phyloP scores from a whole-genome alignment of 2,888 invertebrate species.

The Metallyticus violacea region DNA sequence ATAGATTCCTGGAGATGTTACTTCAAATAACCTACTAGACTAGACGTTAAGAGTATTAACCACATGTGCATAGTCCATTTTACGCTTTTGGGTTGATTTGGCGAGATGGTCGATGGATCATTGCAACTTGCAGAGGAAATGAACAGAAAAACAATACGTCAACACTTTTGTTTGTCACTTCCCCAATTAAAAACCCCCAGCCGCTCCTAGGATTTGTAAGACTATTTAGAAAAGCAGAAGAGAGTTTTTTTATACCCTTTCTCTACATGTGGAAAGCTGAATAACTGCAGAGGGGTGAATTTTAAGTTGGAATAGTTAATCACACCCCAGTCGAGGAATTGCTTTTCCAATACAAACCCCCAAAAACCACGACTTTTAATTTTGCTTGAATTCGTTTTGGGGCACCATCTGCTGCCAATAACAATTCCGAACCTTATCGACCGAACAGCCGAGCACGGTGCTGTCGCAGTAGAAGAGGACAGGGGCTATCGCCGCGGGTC shows the following conservation, averaged over 20 bases:
- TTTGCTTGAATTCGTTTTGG: background rate
- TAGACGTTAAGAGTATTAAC: no score
- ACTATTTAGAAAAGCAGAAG: background rate
- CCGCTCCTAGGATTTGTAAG: no score
- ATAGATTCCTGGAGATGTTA: no score
- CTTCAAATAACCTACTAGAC: no score
- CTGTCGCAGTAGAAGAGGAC: background rate
- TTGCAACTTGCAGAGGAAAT: no score
- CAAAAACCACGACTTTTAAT: background rate
- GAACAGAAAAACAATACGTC: no score
- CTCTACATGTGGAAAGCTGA: background rate
- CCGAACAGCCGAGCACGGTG: no score
- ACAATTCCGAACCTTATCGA: background rate
- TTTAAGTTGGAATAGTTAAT: background rate
- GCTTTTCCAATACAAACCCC: background rate
- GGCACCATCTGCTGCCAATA: background rate
- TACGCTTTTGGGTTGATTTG: no score
- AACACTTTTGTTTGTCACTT: no score
- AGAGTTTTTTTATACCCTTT: background rate
- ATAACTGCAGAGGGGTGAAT: background rate
- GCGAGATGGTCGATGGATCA: no score
- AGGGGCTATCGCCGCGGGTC: background rate
- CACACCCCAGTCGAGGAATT: background rate
- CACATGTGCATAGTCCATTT: no score
- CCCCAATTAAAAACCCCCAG: no score